Evolutionary conservation across 2,888 invertebrate genomes (phyloP).

Genomic region (Mayetiola destructor): DNA sequence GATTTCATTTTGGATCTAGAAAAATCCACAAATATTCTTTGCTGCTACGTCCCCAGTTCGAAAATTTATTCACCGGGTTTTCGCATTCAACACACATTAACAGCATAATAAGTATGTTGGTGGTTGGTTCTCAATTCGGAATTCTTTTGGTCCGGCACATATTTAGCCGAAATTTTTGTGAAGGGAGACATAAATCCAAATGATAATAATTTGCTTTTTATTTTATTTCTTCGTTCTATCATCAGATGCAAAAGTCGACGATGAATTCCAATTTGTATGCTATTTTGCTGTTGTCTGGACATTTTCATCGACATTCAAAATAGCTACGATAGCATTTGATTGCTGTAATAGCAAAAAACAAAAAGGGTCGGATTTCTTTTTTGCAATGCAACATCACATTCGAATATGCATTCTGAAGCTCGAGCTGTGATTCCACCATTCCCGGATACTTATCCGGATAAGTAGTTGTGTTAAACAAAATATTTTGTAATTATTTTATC

Average conservation of each 20-base stretch:
- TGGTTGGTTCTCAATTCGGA: too few species aligned
- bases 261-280: too few species aligned
- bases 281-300: constrained; percentile 1
- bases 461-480: constrained; percentile 2
- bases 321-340: neutral
- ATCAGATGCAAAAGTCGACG: too few species aligned
- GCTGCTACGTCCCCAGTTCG: neutral
- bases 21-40: constrained; percentile 11
- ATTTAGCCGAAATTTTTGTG: constrained; percentile 3
- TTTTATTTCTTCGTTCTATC: neutral
- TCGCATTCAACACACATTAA: neutral
- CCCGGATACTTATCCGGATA: constrained; percentile 1
- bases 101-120: neutral
- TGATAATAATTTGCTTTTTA: constrained; percentile 7
- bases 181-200: constrained; percentile 12
- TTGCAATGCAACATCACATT: neutral
- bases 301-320: neutral
- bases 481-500: constrained; percentile 11
- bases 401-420: neutral
- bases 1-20: neutral
- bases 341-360: too few species aligned
- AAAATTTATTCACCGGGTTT: neutral
- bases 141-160: too few species aligned
- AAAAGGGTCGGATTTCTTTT: constrained; percentile 8
- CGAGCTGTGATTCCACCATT: neutral